Base-by-base conservation (phyloP, 2,888 invertebrate species). In the Strigamia maritima region DNA sequence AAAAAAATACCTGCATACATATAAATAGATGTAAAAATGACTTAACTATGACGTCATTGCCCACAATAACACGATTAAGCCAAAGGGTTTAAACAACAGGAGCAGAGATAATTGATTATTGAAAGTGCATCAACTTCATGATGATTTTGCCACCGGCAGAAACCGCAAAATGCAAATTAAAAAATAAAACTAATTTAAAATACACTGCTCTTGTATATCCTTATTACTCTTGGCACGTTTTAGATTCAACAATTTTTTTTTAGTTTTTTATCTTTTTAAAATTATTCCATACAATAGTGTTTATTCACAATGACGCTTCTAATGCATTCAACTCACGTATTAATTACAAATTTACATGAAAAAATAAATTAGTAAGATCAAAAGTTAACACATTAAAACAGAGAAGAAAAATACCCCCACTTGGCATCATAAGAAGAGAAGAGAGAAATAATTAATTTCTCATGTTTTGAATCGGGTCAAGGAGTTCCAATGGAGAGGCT, bases 131-230 rank as follows among this genome's bases (percentile, higher is more conserved):
- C 70, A 70, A 70, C 70, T 26, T 70, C 26, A 70, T 12, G 26
- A 24, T 26, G 26, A 16, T 28, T 8, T 70, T n/a, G 70, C 70
- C 70, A 26, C 14, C 14, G 70, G 70, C 70, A 28, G 16, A 28
- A 70, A 70, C 70, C 70, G 28, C 70, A 70, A 26, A 70, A 70
- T 70, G 70, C 28, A 70, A 70, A 70, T 28, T 14, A 70, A 70
- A 26, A 70, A 26, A 65, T 28, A 28, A 26, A 70, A 70, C 8
- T 65, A 24, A 65, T 65, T 65, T 65, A 70, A 70, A 70, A 26
- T 28, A 70, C 28, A 60, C 19, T 35, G 35, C 35, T 12, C 24
- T 60, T 19, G 1, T 40, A 16, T 3, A 60, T 26, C 28, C n/a
- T n/a, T 12, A 70, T 70, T 70, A 70, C 28, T 26, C 28, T 28